Percentiles rank a stretch among this genome's conserved stretches.
Conservation (phyloP, 1,140 invertebrate genomes). For the Leptinotarsa texana region DNA sequence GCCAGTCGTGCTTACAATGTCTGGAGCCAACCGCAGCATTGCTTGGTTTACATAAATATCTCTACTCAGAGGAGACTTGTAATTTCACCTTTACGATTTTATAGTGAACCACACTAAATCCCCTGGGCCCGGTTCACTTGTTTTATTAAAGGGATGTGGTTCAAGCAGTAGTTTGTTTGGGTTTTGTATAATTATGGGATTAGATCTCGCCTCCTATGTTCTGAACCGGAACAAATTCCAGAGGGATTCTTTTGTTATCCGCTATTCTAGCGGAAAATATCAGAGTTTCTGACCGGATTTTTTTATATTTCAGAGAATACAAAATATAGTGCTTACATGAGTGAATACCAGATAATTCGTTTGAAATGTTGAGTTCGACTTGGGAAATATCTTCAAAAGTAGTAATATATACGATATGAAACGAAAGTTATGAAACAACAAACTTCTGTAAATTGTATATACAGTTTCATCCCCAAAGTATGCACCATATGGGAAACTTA, state of each 20-base stretch:
- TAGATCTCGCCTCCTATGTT: background rate
- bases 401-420: too few relatives aligned
- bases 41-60: constrained; percentile 50
- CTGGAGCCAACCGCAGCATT: constrained; percentile 26
- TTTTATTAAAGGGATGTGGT: constrained; percentile 22
- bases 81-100: constrained; percentile 51
- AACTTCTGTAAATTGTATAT: too few relatives aligned
- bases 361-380: too few relatives aligned
- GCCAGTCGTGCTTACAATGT: constrained; percentile 17
- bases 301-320: background rate
- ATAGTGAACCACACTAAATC: constrained; percentile 49
- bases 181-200: constrained; percentile 21
- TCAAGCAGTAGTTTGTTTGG: constrained; percentile 19
- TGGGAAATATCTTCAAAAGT: too few relatives aligned
- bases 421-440: too few relatives aligned
- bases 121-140: constrained; percentile 35
- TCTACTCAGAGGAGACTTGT: constrained; percentile 48
- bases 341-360: too few relatives aligned
- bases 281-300: background rate
- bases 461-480: too few relatives aligned
- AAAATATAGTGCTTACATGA: too few relatives aligned
- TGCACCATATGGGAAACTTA: too few relatives aligned
- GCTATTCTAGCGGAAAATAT: background rate
- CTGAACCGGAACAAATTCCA: background rate
- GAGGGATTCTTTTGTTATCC: background rate